Conservation (phyloP, 2,888 invertebrate genomes). For the Enoplolaimus lenunculus region DNA sequence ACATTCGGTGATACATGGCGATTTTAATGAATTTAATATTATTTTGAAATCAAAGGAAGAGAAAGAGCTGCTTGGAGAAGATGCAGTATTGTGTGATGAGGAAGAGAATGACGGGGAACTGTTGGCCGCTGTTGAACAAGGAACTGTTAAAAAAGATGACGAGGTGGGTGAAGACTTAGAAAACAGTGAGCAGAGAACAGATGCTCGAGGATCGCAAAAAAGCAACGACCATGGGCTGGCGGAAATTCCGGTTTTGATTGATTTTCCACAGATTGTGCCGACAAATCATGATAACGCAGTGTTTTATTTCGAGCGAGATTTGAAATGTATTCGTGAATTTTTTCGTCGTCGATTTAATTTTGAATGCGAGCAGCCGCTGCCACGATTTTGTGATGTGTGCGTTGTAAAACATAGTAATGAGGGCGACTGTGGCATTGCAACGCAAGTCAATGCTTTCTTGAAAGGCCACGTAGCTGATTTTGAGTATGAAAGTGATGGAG, state of each 20-base stretch:
- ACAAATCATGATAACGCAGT: slow-evolving; percentile 77
- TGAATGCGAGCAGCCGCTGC: slow-evolving; percentile 55
- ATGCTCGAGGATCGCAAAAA: too few relatives aligned
- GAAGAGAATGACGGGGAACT: too few relatives aligned
- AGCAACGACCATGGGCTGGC: too few relatives aligned
- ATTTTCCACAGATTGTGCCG: slow-evolving; percentile 98
- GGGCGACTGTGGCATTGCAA: neutral
- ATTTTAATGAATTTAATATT: slow-evolving; percentile 97
- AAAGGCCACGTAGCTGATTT: neutral
- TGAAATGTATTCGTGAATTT: slow-evolving; percentile 73
- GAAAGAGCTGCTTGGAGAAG: too few relatives aligned
- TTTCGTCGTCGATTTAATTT: slow-evolving; percentile 75
- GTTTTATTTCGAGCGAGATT: slow-evolving; percentile 83
- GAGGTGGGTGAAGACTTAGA: neutral
- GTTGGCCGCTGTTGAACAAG: too few relatives aligned
- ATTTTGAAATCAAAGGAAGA: too few relatives aligned
- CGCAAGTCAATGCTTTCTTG: too few relatives aligned
- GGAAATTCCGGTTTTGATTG: slow-evolving; percentile 75
- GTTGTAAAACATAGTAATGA: slow-evolving; percentile 8
- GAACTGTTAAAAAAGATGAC: slow-evolving; percentile 35
- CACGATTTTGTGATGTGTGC: slow-evolving; percentile 28
- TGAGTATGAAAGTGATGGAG: neutral
- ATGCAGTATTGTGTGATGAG: too few relatives aligned
- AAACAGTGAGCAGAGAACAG: neutral
- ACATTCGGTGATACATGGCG: slow-evolving; percentile 92